Base-by-base conservation (phyloP, 2,888 invertebrate species). In the Yponomeuta plumbellus region DNA sequence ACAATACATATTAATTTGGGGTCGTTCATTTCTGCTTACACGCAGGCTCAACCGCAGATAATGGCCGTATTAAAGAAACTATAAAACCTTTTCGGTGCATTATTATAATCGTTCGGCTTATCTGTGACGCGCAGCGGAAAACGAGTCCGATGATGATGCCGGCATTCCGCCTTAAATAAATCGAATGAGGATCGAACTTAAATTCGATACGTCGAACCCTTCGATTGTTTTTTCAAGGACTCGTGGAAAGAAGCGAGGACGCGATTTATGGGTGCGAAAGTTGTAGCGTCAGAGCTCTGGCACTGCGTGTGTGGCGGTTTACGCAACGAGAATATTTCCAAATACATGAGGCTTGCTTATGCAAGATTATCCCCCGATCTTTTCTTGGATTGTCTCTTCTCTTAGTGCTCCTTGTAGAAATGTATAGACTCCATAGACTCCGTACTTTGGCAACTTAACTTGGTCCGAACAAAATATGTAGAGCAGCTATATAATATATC, bases 91-190 rank as follows among this genome's bases (percentile, higher is more conserved):
- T 64, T 40, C 44, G 44, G 44, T 57, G 34, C 22, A 57, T 17
- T 79, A 80, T 84, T 77, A 75, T 74, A 72, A 78, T 73, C 70
- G 71, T 73, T 68, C 66, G 69, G 70, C 70, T 69, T 68, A 68
- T 68, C 67, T 68, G 67, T 64, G 44, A 26, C 65, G 68, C 65
- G 20, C 23, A 70, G 77, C 79, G 76, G 81, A 88, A 86, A 88
- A 83, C 85, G 84, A 88, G 88, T 88, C 87, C 87, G 73, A 85
- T 73, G 68, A 34, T 34, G 34, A 52, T 74, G 78, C 80, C 84
- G 75, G 82, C 89, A 90, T 88, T 90, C 89, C 90, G 76, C 75
- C 70, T 80, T 63, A 88, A 87, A 88, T 86, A 81, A n/a, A 80
- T 84, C 84, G 83, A 56, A 56, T 83, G 79, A 81, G 82, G 80